Percentiles rank a stretch among this genome's conserved stretches.
phyloP scores from a whole-genome alignment of 2,888 invertebrate genomes.

The Platycheirus rosarum region DNA sequence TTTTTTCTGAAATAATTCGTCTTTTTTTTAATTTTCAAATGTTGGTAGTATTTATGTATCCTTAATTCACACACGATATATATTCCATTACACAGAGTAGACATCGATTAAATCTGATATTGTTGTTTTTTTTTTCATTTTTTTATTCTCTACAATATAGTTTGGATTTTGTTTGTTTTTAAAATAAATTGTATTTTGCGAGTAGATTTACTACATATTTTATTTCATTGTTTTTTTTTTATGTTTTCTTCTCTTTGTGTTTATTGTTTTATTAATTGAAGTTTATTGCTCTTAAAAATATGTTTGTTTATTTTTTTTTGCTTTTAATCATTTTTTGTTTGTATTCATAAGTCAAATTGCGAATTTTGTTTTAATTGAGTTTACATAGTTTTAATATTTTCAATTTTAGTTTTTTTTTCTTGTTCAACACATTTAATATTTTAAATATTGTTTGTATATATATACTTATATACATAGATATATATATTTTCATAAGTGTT shows the following conservation, averaged over 20 bases:
- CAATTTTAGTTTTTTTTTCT: constrained; percentile 22
- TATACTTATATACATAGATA: too few relatives aligned
- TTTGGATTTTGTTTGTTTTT: constrained; percentile 54
- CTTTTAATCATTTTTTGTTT: constrained; percentile 28
- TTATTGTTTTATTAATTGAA: constrained; percentile 49
- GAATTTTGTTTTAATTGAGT: constrained; percentile 61
- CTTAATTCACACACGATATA: constrained; percentile 55
- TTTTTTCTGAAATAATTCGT: constrained; percentile 40
- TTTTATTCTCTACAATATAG: constrained; percentile 62
- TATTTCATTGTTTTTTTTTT: constrained; percentile 37
- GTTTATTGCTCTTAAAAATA: constrained; percentile 71
- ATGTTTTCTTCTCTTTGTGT: constrained; percentile 16
- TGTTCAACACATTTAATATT: constrained; percentile 50
- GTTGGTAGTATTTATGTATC: constrained; percentile 21
- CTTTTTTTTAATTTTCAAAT: constrained; percentile 20
- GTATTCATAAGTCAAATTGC: constrained; percentile 69
- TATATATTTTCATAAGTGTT: constrained; percentile 63
- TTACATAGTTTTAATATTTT: constrained; percentile 44
- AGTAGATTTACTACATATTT: too few relatives aligned
- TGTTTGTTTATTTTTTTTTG: constrained; percentile 25
- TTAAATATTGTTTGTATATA: constrained; percentile 48
- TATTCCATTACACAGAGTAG: constrained; percentile 69
- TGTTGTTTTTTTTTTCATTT: constrained; percentile 28
- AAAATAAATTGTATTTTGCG: constrained; percentile 43
- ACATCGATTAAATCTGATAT: constrained; percentile 69